Evolutionary conservation across 2,888 invertebrate genomes (phyloP).

Genomic region (Lamproptera curius): DNA sequence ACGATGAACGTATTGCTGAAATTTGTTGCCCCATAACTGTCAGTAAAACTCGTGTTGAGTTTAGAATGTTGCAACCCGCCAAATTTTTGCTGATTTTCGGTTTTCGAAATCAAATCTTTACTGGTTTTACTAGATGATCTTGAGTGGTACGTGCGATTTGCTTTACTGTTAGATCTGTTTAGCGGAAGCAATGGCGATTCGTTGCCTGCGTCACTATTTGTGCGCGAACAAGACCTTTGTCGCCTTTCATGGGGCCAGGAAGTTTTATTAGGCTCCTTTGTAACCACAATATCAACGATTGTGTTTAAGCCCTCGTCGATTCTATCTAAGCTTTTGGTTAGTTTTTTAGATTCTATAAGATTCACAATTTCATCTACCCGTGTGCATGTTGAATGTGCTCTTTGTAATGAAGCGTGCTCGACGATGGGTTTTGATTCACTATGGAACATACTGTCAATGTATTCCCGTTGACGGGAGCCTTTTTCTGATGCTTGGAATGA

Average conservation of each 20-base stretch:
- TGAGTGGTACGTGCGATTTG: constrained; percentile 45
- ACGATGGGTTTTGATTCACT: constrained; percentile 57
- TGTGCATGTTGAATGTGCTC: constrained; percentile 57
- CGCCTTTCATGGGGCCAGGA: constrained; percentile 63
- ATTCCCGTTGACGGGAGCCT: constrained; percentile 65
- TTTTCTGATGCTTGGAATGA: constrained; percentile 70
- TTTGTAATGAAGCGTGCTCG: constrained; percentile 36
- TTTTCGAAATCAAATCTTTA: constrained; percentile 42
- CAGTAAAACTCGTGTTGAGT: constrained; percentile 19
- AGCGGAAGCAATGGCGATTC: constrained; percentile 60
- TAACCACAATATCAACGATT: constrained; percentile 84
- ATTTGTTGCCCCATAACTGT: constrained; percentile 31
- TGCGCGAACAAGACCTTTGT: constrained; percentile 60
- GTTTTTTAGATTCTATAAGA: constrained; percentile 78
- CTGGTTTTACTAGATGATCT: constrained; percentile 45
- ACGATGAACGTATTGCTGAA: constrained; percentile 77
- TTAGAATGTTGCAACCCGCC: constrained; percentile 51
- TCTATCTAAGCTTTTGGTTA: constrained; percentile 87
- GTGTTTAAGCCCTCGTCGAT: constrained; percentile 86
- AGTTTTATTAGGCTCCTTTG: constrained; percentile 72
- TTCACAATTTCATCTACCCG: constrained; percentile 72
- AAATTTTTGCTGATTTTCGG: constrained; percentile 54
- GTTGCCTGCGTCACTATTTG: constrained; percentile 58
- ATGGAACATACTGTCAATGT: constrained; percentile 80
- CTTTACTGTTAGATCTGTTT: constrained; percentile 50